Base-by-base conservation (phyloP, 2,113 vertebrate species). In the Corvus cornix region DNA sequence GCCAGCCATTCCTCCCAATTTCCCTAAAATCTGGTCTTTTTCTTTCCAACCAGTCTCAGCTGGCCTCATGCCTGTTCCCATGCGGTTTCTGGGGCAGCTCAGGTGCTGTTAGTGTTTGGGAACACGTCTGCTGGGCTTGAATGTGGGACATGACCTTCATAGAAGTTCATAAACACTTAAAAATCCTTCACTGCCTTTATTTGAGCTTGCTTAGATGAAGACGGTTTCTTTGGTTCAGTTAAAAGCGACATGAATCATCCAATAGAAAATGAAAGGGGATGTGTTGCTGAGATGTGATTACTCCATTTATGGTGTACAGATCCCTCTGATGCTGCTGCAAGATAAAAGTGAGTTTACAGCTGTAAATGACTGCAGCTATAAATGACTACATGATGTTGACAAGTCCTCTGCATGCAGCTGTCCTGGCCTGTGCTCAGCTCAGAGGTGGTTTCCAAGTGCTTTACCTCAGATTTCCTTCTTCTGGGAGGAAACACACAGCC, bases 321-420 rank as follows among this genome's bases (percentile, higher is more conserved):
- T 59, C 62, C 2, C 2, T 21, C 52, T 2, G 8, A 37, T 1
- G 5, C 19, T 18, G 43, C 30, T 1, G 2, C 35, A 48, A 67
- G 67, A 31, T 37, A 70, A 82, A 87, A 48, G 44, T 33, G 60
- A 75, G 4, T 41, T 85, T 48, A 4, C 27, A 60, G 46, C 26
- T 66, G 1, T 62, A 39, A 94, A 41, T 35, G 41, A 26, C 41
- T 58, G 41, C 22, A 55, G 33, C 6, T 79, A 7, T 67, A 48
- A 93, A 53, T 44, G 41, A 10, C 33, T 62, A 2, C 2, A 0
- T 21, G 51, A 33, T 20, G 53, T 31, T 68, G 68, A 15, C 62
- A 84, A 15, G 13, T 63, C 30, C 53, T 68, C 63, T 58, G n/a
- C 37, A 33, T 9, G 74, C 62, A 67, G n/a, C n/a, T 84, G 49